Base-by-base conservation (phyloP, 2,888 invertebrate genomes). In the Ennomos fuscantarius region DNA sequence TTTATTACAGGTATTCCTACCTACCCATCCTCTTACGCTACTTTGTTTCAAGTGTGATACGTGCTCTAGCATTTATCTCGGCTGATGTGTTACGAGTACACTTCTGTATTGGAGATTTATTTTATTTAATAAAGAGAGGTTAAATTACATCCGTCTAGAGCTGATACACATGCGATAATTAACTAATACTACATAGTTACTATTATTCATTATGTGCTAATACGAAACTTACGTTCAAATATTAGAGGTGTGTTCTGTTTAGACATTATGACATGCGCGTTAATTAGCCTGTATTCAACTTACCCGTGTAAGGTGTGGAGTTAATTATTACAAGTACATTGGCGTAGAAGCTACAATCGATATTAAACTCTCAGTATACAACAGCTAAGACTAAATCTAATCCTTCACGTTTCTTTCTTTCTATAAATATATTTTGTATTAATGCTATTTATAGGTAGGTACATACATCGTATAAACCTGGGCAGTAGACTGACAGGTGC, bases 1-100 rank as follows among this genome's bases (percentile, higher is more conserved):
- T 78, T 78, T 75, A 79, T 74, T 73, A 75, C 63, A 59, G 58
- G 58, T 59, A 43, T 53, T 40, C 12, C 12, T 44, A 52, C 41
- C 69, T 67, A 66, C 64, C 59, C 68, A 68, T 66, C 67, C 65
- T 69, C 32, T 52, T 51, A 56, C 36, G 37, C 44, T 46, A 63
- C 62, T 66, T 62, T 63, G 62, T 65, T 69, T 55, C 62, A 60
- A 69, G 67, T 67, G 66, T 66, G 66, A 67, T 69, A 65, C 51
- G 67, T 69, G 60, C 66, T 56, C 62, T 66, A 70, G 65, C 60
- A 62, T 66, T 62, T 65, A 49, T 63, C 57, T 66, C 53, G 47
- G 49, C 57, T 33, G 44, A 55, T 52, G 50, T 56, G 46, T 60
- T 62, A 53, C 60, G 37, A 46, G 40, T 15, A 51, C 41, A 32